Evolutionary conservation across 2,888 invertebrate genomes (phyloP).

Genomic region (Amphipoea lucens): DNA sequence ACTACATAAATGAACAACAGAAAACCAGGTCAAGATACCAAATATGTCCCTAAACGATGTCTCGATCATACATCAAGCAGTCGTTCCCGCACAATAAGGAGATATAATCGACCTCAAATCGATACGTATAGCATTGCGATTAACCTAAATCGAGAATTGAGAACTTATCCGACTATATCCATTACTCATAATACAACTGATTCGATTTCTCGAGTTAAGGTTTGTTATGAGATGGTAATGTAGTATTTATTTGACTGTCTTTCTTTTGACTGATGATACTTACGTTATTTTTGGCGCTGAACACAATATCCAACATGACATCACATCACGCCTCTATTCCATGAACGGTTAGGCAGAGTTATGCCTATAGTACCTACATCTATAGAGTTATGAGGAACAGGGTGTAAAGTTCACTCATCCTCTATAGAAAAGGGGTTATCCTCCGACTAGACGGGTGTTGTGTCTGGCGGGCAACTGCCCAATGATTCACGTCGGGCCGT

Average conservation of each 20-base stretch:
- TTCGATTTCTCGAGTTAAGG: slow-evolving; percentile 48
- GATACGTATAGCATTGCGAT: slow-evolving; percentile 52
- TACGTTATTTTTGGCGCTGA: background rate
- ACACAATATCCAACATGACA: background rate
- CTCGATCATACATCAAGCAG: slow-evolving; percentile 55
- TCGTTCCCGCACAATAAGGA: slow-evolving; percentile 27
- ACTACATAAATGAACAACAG: slow-evolving; percentile 22
- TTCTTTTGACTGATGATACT: slow-evolving; percentile 48
- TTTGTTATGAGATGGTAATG: slow-evolving; percentile 42
- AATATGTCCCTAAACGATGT: slow-evolving; percentile 30
- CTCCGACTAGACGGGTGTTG: too few relatives aligned
- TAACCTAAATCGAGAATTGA: slow-evolving; percentile 66
- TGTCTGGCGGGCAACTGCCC: too few relatives aligned
- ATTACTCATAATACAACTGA: slow-evolving; percentile 50
- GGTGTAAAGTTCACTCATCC: too few relatives aligned
- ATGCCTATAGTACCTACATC: too few relatives aligned
- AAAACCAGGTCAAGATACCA: slow-evolving; percentile 31
- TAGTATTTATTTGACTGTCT: slow-evolving; percentile 31
- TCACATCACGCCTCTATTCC: background rate
- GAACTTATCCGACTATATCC: slow-evolving; percentile 52
- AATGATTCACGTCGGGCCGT: too few relatives aligned
- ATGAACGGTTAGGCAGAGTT: background rate
- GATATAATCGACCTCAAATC: slow-evolving; percentile 52
- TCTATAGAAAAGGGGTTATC: too few relatives aligned
- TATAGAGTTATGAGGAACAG: too few relatives aligned